Base-by-base conservation (phyloP, 2,888 invertebrate species). In the Macropis europaea region DNA sequence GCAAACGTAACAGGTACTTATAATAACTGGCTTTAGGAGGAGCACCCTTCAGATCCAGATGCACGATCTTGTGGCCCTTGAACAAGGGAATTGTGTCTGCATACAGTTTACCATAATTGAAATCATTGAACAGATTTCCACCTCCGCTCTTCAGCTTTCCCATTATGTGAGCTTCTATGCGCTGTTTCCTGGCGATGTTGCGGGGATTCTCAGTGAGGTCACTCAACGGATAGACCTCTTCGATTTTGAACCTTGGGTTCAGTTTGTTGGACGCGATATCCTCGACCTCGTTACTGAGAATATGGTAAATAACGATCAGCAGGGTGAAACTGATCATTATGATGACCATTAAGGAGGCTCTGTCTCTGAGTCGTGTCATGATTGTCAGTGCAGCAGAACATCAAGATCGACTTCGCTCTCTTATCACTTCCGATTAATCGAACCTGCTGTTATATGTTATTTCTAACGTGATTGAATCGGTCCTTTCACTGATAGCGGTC, bases 21-120 rank as follows among this genome's bases (percentile, higher is more conserved):
- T 93, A 92, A 82, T 94, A 95, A 0, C 89, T 86, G 1, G 95
- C 83, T 81, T 93, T 94, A 0, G 95, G 95, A 0, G 96, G 96
- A 0, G 96, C 95, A 6, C 97, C 96, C 89, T 97, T 97, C 13
- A 97, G 89, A 90, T 97, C 97, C 22, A 97, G 89, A 89, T 97
- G 97, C 1, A 97, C 95, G 24, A 96, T 91, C 66, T 94, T 92
- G 70, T 94, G 91, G 1, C 90, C 90, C 57, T 86, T 86, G 56
- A 86, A 89, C 7, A 88, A 47, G n/a, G 87, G 80, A 2, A 47
- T 40, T 0, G 36, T 75, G 24, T 79, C 77, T n/a, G 26, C 22
- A 0, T 47, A 42, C 0, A 22, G 38, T 52, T 56, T 79, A 26
- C 19, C 64, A 11, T 70, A 57, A 60, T 70, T 75, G 6, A 71